Base-by-base conservation (phyloP, 1,140 invertebrate species). In the Cherax quadricarinatus region DNA sequence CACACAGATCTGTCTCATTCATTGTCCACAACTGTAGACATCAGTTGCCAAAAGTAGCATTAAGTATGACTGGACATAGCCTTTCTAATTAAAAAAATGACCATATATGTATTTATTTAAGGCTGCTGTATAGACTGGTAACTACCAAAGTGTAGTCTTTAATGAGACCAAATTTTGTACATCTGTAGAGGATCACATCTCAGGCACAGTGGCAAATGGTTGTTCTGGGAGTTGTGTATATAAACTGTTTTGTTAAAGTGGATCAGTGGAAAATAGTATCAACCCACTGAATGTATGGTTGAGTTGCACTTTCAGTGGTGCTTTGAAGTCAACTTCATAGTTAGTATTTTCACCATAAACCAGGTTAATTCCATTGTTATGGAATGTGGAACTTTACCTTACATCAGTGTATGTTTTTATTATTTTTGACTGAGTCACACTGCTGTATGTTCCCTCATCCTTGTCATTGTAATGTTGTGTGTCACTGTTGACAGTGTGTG, bases 221-320 rank as follows among this genome's bases (percentile, higher is more conserved):
- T 73, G 88, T 83, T 89, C 60, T 73, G 81, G 81, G 66, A 89
- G 88, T 83, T 53, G 81, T 89, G 88, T 89, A 89, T n/a, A 89
- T 89, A 89, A 24, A 53, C 49, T 75, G 78, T 89, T 89, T 83
- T 89, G 88, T 89, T 83, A 83, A 83, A 83, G 88, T 89, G 88
- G 88, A 89, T 89, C 88, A 83, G 88, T 89, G 81, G 88, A 89
- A 84, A 70, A 70, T 89, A 89, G 88, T 89, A 80, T 73, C 88
- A 89, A 83, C 86, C 87, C 62, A 24, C 87, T 73, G 88, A 89
- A 66, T 80, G 80, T 89, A 89, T 83, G 88, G 88, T 73, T 84
- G 80, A 82, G 81, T 89, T 89, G 66, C 88, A 89, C 88, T 89
- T 83, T 81, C 88, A 75, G 53, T 83, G 88, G 88, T 89, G 88